Evolutionary conservation across 2,113 vertebrate species (phyloP), one percentile per base, ranked within the genome.

Genomic region (Baryphthengus martii): DNA sequence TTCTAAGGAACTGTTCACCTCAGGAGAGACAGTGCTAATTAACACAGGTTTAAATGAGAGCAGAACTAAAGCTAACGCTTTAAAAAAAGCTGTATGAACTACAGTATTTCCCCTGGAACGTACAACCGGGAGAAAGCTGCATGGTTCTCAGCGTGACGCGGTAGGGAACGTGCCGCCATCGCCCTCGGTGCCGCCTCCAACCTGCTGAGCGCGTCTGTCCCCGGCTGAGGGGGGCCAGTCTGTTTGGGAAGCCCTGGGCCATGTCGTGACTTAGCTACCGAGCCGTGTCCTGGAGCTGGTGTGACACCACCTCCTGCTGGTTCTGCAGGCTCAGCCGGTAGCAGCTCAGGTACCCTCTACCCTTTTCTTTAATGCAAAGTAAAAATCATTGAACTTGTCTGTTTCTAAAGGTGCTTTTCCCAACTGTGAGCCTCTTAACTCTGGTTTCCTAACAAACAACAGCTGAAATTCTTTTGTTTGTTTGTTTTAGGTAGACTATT

Each of bases 401-500:
- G 73, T 55, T 89, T 86, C 79, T 74, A 33, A 88, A 95, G 94
- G 94, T 92, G 86, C 68, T 90, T 92, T 84, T 31, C 45, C 13
- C 31, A 83, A 25, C 42, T 44, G 78, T 19, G 65, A 94, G 87
- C 56, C 77, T 87, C 84, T 78, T 76, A 94, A 26, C 71, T 72
- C 58, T 2, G 53, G 74, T 93, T 95, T 89, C 67, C 85, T 47
- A 83, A 89, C 94, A 89, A 93, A 91, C 78, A 90, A 66, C 95
- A 83, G 94, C 94, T 95, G 95, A 93, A 83, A 79, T 80, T 10
- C 85, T n/a, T 93, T 72, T 52, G 92, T 95, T 95, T 96, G 85
- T 87, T 95, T 91, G 81, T 55, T 95, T 93, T 86, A 85, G 86
- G 71, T 55, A 13, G 6, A 62, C 65, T 76, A 49, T 89, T 88